Conservation (phyloP, 2,113 vertebrate species). For the Cavia porcellus region DNA sequence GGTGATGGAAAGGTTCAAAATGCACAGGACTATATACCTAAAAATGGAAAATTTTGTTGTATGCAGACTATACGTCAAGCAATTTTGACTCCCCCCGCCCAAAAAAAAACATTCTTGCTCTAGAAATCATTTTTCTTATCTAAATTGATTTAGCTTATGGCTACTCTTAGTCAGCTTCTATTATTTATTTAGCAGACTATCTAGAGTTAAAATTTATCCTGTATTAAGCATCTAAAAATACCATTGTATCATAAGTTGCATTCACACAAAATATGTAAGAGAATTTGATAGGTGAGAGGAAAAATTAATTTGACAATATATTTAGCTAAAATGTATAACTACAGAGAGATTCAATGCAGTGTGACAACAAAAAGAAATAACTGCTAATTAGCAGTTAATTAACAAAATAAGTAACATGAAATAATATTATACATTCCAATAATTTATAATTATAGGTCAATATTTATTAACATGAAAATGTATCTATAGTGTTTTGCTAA, state of each 20-base stretch:
- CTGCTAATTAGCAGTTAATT: not conserved
- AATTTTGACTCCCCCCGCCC: not conserved
- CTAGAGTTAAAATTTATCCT: slow-evolving; percentile 34
- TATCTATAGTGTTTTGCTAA: not conserved
- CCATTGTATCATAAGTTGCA: not conserved
- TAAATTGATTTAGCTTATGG: slow-evolving; percentile 32
- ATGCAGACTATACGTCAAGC: not conserved
- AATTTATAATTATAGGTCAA: not conserved
- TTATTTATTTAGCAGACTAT: not conserved
- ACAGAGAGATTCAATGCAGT: not conserved
- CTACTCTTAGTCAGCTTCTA: not conserved
- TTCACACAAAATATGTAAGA: slow-evolving; percentile 28
- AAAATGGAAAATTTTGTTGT: not conserved
- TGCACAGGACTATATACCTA: not conserved
- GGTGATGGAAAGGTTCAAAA: not conserved
- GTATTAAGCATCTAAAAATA: slow-evolving; percentile 22
- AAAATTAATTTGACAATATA: not conserved
- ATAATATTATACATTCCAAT: not conserved
- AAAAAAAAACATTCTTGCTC: not conserved
- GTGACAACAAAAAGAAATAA: slow-evolving; percentile 36
- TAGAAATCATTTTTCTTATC: slow-evolving; percentile 46
- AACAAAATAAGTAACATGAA: slow-evolving; percentile 11
- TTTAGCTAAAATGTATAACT: not conserved
- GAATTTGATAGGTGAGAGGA: not conserved
- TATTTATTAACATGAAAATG: slow-evolving; percentile 24